These are phyloP conservation scores for Microplitis deprimator DNA, from an alignment of 2,888 invertebrate genomes.

Conservation along the genomic window DNA sequence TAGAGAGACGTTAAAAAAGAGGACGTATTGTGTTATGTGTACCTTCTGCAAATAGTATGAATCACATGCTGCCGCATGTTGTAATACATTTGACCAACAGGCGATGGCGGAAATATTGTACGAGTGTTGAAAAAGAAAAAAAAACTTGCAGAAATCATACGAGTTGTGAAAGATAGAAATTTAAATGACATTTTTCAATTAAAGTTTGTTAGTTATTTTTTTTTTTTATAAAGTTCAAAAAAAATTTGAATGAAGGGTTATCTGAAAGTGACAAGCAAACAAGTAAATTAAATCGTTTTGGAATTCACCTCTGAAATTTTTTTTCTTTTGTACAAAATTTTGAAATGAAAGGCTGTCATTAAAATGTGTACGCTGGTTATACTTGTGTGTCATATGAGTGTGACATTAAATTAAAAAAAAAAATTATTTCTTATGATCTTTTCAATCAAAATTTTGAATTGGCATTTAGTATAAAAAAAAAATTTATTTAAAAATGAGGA, in stretches of 20 bases:
- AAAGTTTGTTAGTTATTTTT: neutral
- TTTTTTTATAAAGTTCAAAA: neutral
- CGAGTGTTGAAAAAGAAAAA: conserved; percentile 24
- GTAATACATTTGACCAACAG: conserved; percentile 50
- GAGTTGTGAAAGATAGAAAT: conserved; percentile 20
- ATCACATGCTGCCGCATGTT: conserved; percentile 55
- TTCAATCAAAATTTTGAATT: neutral
- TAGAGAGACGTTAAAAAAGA: conserved; percentile 48
- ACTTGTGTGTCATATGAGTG: neutral
- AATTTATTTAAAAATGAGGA: neutral
- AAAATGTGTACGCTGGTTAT: neutral
- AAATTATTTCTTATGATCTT: neutral
- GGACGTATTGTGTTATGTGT: conserved; percentile 41
- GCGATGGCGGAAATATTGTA: conserved; percentile 30
- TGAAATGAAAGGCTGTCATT: neutral
- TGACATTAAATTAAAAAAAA: conserved; percentile 7
- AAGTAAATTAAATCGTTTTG: neutral
- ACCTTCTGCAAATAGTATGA: conserved; percentile 61
- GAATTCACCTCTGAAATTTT: neutral
- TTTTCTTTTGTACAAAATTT: neutral
- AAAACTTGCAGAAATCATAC: conserved; percentile 27
- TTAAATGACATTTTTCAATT: conserved; percentile 18
- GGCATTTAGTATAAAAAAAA: neutral
- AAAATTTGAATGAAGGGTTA: neutral
- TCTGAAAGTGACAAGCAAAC: neutral